Evolutionary conservation across 2,113 vertebrate species (phyloP).

Genomic region (Lynx canadensis): DNA sequence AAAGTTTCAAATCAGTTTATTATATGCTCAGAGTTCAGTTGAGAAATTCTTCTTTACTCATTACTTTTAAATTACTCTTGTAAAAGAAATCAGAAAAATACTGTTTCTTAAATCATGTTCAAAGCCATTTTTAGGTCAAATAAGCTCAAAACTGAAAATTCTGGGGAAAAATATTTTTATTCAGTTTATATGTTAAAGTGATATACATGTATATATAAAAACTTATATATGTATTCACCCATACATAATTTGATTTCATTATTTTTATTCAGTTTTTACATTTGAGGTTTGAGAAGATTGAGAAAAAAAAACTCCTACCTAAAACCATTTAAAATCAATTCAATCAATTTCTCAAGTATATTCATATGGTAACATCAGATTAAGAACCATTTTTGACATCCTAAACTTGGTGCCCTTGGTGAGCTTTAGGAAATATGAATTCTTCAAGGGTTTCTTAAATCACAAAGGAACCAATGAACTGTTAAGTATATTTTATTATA

Average conservation of each 20-base stretch:
- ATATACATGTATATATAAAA: background rate
- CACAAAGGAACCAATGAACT: background rate
- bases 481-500: slow-evolving; percentile 7
- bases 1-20: background rate
- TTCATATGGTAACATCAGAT: background rate
- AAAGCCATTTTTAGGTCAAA: slow-evolving; percentile 9
- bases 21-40: background rate
- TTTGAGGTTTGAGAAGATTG: background rate
- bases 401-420: background rate
- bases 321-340: slow-evolving; percentile 28
- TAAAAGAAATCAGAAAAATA: slow-evolving; percentile 29
- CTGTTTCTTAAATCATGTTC: background rate
- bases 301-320: background rate
- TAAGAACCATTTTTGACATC: background rate
- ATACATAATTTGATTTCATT: background rate
- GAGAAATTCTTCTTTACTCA: background rate
- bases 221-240: background rate
- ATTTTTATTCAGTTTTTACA: background rate
- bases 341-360: background rate
- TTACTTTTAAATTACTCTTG: background rate
- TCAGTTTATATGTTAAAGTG: background rate
- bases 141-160: background rate
- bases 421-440: background rate
- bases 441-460: slow-evolving; percentile 16
- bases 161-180: background rate